phyloP scores from a whole-genome alignment of 2,888 invertebrate genomes.

The Himalopsyche japonica region DNA sequence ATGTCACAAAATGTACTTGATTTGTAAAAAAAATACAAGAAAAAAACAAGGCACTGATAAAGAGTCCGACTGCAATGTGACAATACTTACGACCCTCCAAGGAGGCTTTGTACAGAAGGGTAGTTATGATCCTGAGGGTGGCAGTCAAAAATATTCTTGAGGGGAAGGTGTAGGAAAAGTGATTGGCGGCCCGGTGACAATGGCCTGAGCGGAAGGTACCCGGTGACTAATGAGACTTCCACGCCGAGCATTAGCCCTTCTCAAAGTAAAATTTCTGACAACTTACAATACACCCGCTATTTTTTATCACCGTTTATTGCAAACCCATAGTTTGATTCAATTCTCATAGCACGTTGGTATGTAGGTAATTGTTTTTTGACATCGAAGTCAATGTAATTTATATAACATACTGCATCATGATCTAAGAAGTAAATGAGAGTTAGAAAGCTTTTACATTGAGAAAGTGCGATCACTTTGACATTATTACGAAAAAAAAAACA shows the following conservation, averaged over 20 bases:
- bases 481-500: too few species aligned
- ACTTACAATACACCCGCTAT: too few species aligned
- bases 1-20: neutral
- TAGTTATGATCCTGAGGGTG: neutral
- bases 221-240: neutral
- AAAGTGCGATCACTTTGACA: too few species aligned
- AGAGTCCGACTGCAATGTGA: constrained; percentile 12
- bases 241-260: neutral
- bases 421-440: too few species aligned
- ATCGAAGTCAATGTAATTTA: too few species aligned
- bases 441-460: too few species aligned
- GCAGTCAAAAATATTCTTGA: neutral
- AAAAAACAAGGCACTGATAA: constrained; percentile 10
- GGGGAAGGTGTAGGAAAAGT: neutral
- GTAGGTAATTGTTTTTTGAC: too few species aligned
- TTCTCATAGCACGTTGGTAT: too few species aligned
- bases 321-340: too few species aligned
- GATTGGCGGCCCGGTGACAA: neutral
- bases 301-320: too few species aligned
- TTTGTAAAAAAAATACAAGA: neutral
- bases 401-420: too few species aligned
- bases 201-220: neutral
- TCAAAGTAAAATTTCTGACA: neutral
- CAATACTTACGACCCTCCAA: constrained; percentile 16
- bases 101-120: neutral